Percentiles rank a stretch among this genome's conserved stretches.
Conservation (phyloP, 1,140 invertebrate species). For the Drosophila yakuba region DNA sequence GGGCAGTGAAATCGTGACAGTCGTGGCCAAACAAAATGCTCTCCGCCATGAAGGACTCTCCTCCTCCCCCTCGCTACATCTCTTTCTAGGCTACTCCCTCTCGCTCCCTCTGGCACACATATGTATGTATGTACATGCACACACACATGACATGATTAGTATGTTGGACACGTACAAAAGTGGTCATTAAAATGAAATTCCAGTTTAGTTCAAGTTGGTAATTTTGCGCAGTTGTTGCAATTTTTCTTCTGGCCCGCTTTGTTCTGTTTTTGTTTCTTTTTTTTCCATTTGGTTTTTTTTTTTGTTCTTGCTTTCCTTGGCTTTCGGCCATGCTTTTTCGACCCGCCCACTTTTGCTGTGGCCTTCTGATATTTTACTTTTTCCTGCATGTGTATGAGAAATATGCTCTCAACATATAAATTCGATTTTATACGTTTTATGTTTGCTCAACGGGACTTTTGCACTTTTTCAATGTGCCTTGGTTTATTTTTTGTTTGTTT, state of each 20-base stretch:
- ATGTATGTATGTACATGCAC: slow-evolving; percentile 2
- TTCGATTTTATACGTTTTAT: slow-evolving; percentile 82
- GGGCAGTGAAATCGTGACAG: slow-evolving; percentile 49
- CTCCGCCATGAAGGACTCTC: slow-evolving; percentile 2
- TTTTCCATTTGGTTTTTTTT: not conserved
- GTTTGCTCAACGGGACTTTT: slow-evolving; percentile 64
- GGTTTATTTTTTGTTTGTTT: slow-evolving; percentile 8
- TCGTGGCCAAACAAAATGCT: slow-evolving; percentile 73
- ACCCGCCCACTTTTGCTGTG: slow-evolving; percentile 11
- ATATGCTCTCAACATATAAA: slow-evolving; percentile 81
- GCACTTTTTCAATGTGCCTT: slow-evolving; percentile 10
- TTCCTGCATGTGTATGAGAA: slow-evolving; percentile 59
- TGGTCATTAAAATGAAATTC: slow-evolving; percentile 84
- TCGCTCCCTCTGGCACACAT: slow-evolving; percentile 22
- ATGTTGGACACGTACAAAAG: slow-evolving; percentile 84
- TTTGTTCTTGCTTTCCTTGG: slow-evolving; percentile 13
- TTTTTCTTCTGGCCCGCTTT: slow-evolving; percentile 55
- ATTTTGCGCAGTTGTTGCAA: slow-evolving; percentile 83
- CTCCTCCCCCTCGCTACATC: not conserved
- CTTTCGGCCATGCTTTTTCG: slow-evolving; percentile 9
- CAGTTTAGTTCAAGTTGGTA: slow-evolving; percentile 81
- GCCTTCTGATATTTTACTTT: slow-evolving; percentile 40
- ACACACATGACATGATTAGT: slow-evolving; percentile 79
- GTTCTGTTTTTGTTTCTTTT: slow-evolving; percentile 19
- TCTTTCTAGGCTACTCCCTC: not conserved